These are phyloP conservation scores for Dicerorhinus sumatrensis DNA, from an alignment of 2,113 vertebrate genomes.

Conservation along the genomic window DNA sequence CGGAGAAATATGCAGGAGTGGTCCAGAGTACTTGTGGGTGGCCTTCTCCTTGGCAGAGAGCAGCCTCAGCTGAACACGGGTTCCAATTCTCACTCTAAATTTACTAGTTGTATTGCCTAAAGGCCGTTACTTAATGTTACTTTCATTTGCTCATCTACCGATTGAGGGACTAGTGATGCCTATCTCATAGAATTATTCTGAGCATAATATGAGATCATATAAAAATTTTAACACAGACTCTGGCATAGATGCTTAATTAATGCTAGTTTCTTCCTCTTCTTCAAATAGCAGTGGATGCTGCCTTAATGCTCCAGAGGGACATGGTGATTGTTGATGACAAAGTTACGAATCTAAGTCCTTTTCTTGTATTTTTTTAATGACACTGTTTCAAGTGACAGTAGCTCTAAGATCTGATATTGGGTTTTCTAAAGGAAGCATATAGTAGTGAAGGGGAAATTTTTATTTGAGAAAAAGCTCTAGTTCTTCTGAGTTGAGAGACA, in stretches of 20 bases:
- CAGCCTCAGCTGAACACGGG: neutral
- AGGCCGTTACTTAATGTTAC: neutral
- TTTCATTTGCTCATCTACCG: constrained; percentile 26
- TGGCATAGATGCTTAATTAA: neutral
- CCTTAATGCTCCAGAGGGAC: neutral
- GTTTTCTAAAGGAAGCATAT: neutral
- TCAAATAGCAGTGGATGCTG: neutral
- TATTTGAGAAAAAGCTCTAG: neutral
- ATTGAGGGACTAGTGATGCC: neutral
- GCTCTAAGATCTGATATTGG: neutral
- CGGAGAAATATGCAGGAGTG: neutral
- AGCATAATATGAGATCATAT: neutral
- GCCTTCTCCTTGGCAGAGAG: constrained; percentile 3
- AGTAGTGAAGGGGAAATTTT: neutral
- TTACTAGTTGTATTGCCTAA: neutral
- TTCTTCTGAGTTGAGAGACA: neutral
- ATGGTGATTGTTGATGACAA: neutral
- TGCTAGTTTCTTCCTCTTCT: neutral
- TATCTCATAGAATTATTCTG: neutral
- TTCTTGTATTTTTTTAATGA: neutral
- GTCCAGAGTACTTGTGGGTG: neutral
- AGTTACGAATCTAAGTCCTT: neutral
- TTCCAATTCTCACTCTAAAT: neutral
- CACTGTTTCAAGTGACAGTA: neutral
- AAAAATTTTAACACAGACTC: neutral